These are phyloP conservation scores for Liopterus haemorrhoidalis DNA, from an alignment of 2,888 invertebrate genomes.

Conservation along the genomic window DNA sequence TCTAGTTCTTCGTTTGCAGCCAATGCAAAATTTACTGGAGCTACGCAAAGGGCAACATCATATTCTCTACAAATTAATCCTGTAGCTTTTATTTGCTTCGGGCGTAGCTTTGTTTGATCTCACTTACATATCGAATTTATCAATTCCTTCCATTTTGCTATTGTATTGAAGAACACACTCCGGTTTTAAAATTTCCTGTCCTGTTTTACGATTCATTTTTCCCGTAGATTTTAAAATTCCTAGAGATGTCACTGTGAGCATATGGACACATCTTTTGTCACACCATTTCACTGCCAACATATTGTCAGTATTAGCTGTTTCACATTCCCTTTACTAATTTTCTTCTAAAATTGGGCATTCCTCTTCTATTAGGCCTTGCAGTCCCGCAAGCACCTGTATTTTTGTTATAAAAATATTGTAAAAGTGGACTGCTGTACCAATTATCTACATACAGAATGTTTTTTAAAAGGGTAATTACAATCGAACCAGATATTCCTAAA, in stretches of 20 bases:
- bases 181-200: constrained; percentile 17
- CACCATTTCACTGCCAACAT: constrained; percentile 26
- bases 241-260: constrained; percentile 27
- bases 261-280: constrained; percentile 27
- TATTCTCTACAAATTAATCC: too few relatives aligned
- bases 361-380: constrained; percentile 20
- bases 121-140: not conserved
- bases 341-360: constrained; percentile 17
- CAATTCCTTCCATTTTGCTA: not conserved
- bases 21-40: too few relatives aligned
- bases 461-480: constrained; percentile 20
- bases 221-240: constrained; percentile 9
- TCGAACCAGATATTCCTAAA: constrained; percentile 22
- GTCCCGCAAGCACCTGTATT: constrained; percentile 23
- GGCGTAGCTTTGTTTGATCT: too few relatives aligned
- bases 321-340: constrained; percentile 19
- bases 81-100: too few relatives aligned
- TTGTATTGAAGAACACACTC: constrained; percentile 27
- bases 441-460: constrained; percentile 26
- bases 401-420: constrained; percentile 11
- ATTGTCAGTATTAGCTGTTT: constrained; percentile 7
- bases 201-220: constrained; percentile 19
- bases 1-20: too few relatives aligned
- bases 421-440: constrained; percentile 25
- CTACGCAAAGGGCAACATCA: too few relatives aligned